phyloP scores from a whole-genome alignment of 2,113 vertebrate genomes.

The Dicrurus megarhynchus region DNA sequence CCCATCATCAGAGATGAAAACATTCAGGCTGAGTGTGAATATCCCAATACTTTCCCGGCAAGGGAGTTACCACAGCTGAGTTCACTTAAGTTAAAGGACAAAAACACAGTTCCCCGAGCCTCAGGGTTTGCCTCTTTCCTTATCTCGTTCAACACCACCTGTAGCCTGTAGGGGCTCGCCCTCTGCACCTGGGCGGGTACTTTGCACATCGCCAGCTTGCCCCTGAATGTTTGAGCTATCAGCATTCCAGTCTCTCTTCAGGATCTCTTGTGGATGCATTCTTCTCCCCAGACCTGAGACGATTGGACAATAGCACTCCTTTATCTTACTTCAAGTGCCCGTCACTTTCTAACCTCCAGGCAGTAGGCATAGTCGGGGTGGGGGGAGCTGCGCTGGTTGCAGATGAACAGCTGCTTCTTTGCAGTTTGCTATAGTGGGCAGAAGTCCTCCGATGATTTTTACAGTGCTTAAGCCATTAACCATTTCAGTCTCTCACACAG shows the following conservation, averaged over 20 bases:
- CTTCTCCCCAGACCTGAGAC: not conserved
- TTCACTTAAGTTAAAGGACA: not conserved
- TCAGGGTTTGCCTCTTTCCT: not conserved
- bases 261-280: not conserved
- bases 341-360: not conserved
- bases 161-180: not conserved
- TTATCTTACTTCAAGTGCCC: not conserved
- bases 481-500: not conserved
- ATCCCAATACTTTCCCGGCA: not conserved
- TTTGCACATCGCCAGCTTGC: not conserved
- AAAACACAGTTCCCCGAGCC: too few species aligned
- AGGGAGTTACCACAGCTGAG: not conserved
- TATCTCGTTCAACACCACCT: not conserved
- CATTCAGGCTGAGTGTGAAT: not conserved
- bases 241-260: not conserved
- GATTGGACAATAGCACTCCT: not conserved
- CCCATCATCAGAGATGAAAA: not conserved
- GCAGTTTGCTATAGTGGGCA: not conserved
- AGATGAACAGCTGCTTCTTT: not conserved
- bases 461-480: not conserved
- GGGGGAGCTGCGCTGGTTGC: not conserved
- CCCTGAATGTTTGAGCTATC: not conserved
- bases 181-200: not conserved
- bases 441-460: not conserved
- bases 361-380: not conserved